These are phyloP conservation scores for Neotragus moschatus DNA, from an alignment of 2,113 vertebrate genomes.

Conservation along the genomic window DNA sequence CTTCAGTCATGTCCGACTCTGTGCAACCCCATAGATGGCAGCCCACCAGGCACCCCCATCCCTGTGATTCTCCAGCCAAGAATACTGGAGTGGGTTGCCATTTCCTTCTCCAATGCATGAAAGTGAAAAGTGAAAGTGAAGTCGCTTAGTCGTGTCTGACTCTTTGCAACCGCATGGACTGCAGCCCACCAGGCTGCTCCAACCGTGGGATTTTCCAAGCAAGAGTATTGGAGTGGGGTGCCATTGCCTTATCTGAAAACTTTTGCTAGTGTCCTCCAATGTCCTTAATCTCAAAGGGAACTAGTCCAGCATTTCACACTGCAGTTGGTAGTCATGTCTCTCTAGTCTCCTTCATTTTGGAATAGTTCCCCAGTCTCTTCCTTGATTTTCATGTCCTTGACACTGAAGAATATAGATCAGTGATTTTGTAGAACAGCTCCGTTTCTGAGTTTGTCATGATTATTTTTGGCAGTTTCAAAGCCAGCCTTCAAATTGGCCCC, in stretches of 20 bases:
- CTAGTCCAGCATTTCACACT: not conserved
- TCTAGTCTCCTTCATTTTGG: not conserved
- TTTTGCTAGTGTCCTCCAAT: not conserved
- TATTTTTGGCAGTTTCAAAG: not conserved
- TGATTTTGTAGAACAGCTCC: not conserved
- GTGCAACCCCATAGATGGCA: no score
- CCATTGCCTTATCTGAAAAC: not conserved
- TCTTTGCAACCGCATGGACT: no score
- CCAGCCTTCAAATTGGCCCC: not conserved
- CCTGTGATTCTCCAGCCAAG: no score
- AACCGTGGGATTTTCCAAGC: no score
- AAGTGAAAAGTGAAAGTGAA: no score
- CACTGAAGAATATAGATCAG: not conserved
- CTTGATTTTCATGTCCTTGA: not conserved
- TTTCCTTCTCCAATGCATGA: no score
- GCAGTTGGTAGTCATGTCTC: not conserved
- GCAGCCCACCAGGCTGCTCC: no score
- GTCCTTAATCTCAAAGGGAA: not conserved
- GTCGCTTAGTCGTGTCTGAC: rapidly evolving
- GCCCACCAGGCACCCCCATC: no score
- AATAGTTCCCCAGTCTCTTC: not conserved
- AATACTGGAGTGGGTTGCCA: no score
- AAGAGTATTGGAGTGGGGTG: no score
- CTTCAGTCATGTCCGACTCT: no score
- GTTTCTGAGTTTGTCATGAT: not conserved